phyloP scores from a whole-genome alignment of 2,888 invertebrate genomes.

The Monoplex corrugatus region DNA sequence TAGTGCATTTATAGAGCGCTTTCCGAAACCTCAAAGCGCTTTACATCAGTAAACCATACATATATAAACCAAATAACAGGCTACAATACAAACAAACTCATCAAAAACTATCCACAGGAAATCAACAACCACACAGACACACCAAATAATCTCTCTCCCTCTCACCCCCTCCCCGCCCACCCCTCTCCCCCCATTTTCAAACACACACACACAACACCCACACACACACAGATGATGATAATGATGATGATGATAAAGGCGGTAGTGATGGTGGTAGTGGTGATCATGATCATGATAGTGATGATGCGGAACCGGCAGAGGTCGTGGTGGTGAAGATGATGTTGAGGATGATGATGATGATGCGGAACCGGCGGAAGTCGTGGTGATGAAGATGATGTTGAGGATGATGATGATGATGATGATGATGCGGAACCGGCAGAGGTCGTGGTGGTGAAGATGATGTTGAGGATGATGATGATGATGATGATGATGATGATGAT shows the following conservation, averaged over 20 bases:
- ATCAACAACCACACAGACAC: no score
- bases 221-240: neutral
- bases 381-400: constrained; percentile 13
- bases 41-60: no score
- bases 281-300: constrained; percentile 21
- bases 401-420: constrained; percentile 28
- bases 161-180: neutral
- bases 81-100: no score
- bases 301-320: no score
- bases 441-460: constrained; percentile 35
- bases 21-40: no score
- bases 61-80: no score
- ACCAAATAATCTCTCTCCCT: no score
- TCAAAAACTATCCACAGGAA: no score
- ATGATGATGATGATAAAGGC: neutral
- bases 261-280: constrained; percentile 13
- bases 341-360: neutral
- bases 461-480: constrained; percentile 2
- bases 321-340: neutral
- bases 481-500: constrained; percentile 11
- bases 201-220: neutral
- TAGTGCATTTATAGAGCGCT: no score
- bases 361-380: neutral
- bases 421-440: no score
- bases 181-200: neutral